Evolutionary conservation across 2,888 invertebrate genomes (phyloP), one percentile per base, ranked within the genome.

Genomic region (Leucania comma): DNA sequence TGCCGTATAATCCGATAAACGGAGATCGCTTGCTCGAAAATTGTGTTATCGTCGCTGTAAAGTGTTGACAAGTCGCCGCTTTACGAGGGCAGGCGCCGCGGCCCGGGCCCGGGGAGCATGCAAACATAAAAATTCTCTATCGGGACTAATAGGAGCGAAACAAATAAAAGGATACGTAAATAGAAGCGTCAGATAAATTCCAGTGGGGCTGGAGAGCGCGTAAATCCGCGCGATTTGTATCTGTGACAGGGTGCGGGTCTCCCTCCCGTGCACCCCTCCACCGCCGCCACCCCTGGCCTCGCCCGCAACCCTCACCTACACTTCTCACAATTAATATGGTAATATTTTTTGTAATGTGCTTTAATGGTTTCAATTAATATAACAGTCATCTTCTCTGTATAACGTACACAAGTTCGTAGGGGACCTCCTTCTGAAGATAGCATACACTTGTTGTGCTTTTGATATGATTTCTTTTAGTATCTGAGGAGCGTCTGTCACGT

Each of bases 201-300:
- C 95, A 90, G 90, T 93, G 95, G 95, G 95, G 95, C 93, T 92
- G 88, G 94, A 95, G 95, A 90, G 91, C 91, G 94, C 95, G 95
- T 95, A 96, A 96, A 96, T 96, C 96, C 96, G 93, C 92, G 94
- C 96, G 96, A 96, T 96, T 96, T 96, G 96, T 96, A 95, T 96
- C 96, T 92, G 94, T 94, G 95, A 95, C 96, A 95, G 93, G 93
- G 92, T 90, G 89, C 89, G 90, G 90, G 91, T 82, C 75, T 76
- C 76, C 77, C 72, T 68, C 75, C 72, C 81, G 70, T 77, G 69
- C 65, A 54, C 79, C 84, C 81, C 78, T 73, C 76, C n/a, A 8
- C 22, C 76, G 76, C 69, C 80, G 62, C 29, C 50, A 9, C 82
- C 57, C 32, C 74, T 12, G 9, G 29, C 74, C 81, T 68, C 84